Percentiles rank a stretch among this genome's conserved stretches.
These are phyloP conservation scores for Ichneumon xanthorius DNA, from an alignment of 2,888 invertebrate species.

Conservation along the genomic window DNA sequence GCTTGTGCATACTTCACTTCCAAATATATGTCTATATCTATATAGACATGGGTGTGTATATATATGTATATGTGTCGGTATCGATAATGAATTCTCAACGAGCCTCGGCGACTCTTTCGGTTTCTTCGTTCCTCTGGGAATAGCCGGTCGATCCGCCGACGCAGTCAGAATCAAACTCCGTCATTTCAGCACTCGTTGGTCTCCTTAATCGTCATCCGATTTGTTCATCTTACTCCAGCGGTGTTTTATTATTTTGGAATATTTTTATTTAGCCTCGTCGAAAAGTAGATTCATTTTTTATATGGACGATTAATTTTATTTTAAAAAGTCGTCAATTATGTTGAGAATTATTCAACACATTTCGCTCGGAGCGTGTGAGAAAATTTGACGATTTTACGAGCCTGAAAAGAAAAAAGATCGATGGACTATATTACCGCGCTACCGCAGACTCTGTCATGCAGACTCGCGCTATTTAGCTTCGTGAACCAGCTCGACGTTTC, in stretches of 20 bases:
- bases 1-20: constrained; percentile 81
- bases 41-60: background rate
- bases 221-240: constrained; percentile 20
- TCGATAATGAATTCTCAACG: constrained; percentile 26
- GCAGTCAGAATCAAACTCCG: constrained; percentile 35
- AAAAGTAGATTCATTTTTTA: constrained; percentile 3
- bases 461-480: constrained; percentile 1
- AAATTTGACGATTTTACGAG: background rate
- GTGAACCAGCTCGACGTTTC: constrained; percentile 55
- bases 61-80: background rate
- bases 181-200: background rate
- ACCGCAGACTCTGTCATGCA: background rate
- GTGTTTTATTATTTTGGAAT: background rate
- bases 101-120: constrained; percentile 8
- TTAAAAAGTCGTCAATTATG: background rate
- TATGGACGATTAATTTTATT: background rate
- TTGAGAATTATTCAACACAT: constrained; percentile 5
- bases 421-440: background rate
- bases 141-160: constrained; percentile 42
- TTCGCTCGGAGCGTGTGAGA: background rate
- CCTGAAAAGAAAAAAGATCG: constrained; percentile 38
- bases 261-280: constrained; percentile 5
- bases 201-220: constrained; percentile 14
- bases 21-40: constrained; percentile 23
- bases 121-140: constrained; percentile 44